These are phyloP conservation scores for Zaprionus davidi DNA, from an alignment of 1,140 invertebrate species.

Conservation along the genomic window DNA sequence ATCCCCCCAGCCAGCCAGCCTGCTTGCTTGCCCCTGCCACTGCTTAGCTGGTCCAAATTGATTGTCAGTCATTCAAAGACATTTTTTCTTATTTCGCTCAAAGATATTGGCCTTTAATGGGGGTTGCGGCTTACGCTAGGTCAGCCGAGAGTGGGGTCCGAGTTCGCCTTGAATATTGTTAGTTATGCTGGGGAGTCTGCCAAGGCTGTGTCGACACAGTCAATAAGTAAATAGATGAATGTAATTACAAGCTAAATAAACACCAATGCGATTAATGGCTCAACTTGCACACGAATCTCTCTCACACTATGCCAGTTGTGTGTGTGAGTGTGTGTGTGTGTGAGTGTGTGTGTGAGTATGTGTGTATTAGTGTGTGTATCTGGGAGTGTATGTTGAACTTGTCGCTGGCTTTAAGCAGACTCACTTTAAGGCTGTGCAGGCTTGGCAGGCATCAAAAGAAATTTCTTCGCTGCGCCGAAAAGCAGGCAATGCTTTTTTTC, in stretches of 20 bases:
- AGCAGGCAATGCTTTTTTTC: conserved; percentile 17
- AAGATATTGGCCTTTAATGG: conserved; percentile 83
- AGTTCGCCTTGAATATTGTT: conserved; percentile 41
- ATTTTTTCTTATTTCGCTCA: conserved; percentile 80
- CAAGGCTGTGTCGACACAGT: conserved; percentile 64
- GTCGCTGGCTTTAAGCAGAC: conserved; percentile 18
- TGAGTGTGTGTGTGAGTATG: neutral
- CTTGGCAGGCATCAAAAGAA: conserved; percentile 34
- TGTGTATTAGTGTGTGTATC: conserved; percentile 1
- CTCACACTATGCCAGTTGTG: neutral
- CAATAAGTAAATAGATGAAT: conserved; percentile 84
- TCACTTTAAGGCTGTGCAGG: conserved; percentile 10
- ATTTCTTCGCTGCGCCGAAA: conserved; percentile 18
- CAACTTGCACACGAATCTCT: conserved; percentile 18
- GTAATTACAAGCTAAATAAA: conserved; percentile 84
- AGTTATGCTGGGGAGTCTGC: conserved; percentile 50
- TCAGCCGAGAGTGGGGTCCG: conserved; percentile 28
- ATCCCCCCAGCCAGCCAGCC: neutral
- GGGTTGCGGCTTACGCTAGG: conserved; percentile 74
- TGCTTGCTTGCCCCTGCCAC: no score
- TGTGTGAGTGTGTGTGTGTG: neutral
- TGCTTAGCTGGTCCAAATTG: conserved; percentile 63
- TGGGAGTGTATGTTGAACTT: no score
- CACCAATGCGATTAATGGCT: conserved; percentile 83
- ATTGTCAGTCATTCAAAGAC: conserved; percentile 84